Conservation (phyloP, 2,797 vertebrate species). For the Notamacropus eugenii region DNA sequence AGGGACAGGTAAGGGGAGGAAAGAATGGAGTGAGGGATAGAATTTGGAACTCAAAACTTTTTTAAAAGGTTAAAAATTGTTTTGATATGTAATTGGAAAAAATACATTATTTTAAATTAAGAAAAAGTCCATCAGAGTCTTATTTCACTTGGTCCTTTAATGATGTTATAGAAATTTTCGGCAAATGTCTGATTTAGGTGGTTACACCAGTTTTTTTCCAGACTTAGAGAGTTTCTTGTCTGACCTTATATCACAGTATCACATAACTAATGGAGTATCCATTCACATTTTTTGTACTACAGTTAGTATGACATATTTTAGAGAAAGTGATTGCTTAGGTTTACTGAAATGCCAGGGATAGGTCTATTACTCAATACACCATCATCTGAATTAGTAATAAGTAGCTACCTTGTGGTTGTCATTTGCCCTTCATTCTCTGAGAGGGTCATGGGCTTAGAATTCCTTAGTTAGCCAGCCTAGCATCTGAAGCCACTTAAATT, state of each 20-base stretch:
- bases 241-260: background rate
- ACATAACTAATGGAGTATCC: background rate
- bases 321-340: background rate
- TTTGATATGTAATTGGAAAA: background rate
- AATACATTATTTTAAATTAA: background rate
- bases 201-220: background rate
- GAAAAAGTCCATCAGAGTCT: background rate
- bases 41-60: too few relatives aligned
- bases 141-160: background rate
- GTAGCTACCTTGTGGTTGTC: background rate
- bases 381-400: background rate
- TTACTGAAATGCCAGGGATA: background rate
- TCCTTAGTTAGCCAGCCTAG: background rate
- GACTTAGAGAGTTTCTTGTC: background rate
- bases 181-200: background rate
- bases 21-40: too few relatives aligned
- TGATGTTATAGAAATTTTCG: conserved; percentile 8
- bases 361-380: background rate
- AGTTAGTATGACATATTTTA: conserved; percentile 21
- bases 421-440: too few relatives aligned
- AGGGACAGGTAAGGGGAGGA: too few relatives aligned
- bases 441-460: background rate
- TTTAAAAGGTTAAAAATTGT: too few relatives aligned
- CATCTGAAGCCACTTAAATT: background rate
- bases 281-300: background rate